phyloP scores from a whole-genome alignment of 2,797 vertebrate genomes.

The Jordanella pulchra region DNA sequence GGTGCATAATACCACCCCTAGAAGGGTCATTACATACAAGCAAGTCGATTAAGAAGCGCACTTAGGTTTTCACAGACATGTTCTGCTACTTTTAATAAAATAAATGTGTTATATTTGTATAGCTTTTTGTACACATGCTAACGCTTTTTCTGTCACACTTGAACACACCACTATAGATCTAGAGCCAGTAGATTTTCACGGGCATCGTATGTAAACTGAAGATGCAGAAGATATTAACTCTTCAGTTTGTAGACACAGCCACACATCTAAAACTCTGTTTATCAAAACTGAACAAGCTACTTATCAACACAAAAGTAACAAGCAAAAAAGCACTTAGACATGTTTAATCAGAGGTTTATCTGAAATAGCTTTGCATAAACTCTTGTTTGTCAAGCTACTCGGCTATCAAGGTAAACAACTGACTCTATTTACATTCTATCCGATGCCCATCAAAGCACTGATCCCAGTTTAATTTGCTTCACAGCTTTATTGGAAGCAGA shows the following conservation, averaged over 20 bases:
- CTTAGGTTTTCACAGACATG: no score
- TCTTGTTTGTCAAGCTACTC: conserved; percentile 3
- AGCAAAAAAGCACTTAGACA: background rate
- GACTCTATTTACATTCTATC: conserved; percentile 48
- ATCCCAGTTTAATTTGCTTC: conserved; percentile 68
- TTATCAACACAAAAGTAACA: background rate
- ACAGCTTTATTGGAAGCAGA: conserved; percentile 60
- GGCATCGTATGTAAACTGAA: background rate
- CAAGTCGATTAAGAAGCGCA: no score
- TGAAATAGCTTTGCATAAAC: conserved; percentile 9
- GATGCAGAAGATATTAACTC: background rate
- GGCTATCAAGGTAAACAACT: conserved; percentile 13
- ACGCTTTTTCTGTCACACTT: background rate
- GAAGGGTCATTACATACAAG: no score
- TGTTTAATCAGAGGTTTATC: background rate
- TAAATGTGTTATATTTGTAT: background rate
- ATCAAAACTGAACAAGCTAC: background rate
- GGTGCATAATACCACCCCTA: no score
- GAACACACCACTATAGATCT: background rate
- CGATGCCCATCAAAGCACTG: conserved; percentile 31
- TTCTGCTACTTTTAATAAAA: no score
- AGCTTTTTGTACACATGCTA: background rate
- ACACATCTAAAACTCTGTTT: background rate
- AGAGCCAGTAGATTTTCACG: background rate
- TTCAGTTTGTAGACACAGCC: background rate